Base-by-base conservation (phyloP, 2,888 invertebrate genomes). In the Venustoraphidia nigricollis region DNA sequence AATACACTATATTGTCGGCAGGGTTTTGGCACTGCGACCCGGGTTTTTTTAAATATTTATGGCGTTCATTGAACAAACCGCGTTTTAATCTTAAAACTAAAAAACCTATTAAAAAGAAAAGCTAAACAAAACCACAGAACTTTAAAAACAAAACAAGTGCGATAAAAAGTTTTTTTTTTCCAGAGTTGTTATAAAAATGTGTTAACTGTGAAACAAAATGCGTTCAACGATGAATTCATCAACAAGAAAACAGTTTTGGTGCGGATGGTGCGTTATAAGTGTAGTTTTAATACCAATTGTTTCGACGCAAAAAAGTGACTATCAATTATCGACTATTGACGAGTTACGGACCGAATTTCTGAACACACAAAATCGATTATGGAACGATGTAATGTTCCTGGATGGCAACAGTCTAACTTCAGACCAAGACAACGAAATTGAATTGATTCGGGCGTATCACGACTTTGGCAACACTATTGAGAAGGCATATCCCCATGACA, bases 301-400 rank as follows among this genome's bases (percentile, higher is more conserved):
- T 27, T 27, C 27, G 6, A 39, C 9, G 11, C 40, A 14, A 9
- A 39, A 39, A 39, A 39, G 13, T 14, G 11, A 39, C 10, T 2
- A 44, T 36, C 14, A 44, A 36, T 34, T 64, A 13, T 62, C 71
- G 8, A 59, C 64, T 44, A 70, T 82, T n/a, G 83, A 84, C 61
- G 60, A 70, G 47, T 60, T 79, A 50, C 73, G 83, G 35, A 66
- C 69, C 11, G 69, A 76, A 45, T 75, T 84, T 57, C 64, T 79
- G 40, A 61, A 65, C 13, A 56, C 81, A 46, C 82, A 83, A 60
- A 63, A 67, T 40, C 62, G 69, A n/a, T 58, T 77, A 51, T 70
- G 71, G 66, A 62, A 57, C 43, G 69, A 71, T 53, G 65, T 14
- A 53, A 58, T 1, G 43, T 10, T 2, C 37, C 47, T 9, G 50